Evolutionary conservation across 2,888 invertebrate species (phyloP).

Genomic region (Coecobrya sp.): DNA sequence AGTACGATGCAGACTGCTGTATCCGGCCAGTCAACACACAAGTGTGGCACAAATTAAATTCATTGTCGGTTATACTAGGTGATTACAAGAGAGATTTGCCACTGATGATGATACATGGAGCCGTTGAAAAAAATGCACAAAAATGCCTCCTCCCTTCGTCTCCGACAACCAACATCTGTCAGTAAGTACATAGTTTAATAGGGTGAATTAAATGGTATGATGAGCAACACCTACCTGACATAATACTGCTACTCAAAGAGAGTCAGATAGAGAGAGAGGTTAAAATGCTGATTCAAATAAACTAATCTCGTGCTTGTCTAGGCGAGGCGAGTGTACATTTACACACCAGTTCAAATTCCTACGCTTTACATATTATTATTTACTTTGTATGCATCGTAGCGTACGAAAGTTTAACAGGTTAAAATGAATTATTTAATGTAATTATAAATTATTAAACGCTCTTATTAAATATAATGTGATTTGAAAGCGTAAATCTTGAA

Average conservation of each 20-base stretch:
- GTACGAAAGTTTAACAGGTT: constrained; percentile 20
- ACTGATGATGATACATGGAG: constrained; percentile 2
- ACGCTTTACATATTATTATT: too few relatives aligned
- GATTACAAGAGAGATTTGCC: constrained; percentile 35
- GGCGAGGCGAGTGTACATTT: constrained; percentile 1
- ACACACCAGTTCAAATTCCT: constrained; percentile 11
- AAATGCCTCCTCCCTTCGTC: constrained; percentile 29
- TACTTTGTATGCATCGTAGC: constrained; percentile 42
- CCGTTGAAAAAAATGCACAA: constrained; percentile 7
- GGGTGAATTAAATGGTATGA: constrained; percentile 12
- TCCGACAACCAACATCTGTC: constrained; percentile 34
- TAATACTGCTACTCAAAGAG: background rate
- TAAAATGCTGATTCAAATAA: background rate
- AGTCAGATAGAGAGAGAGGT: background rate
- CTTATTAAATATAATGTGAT: constrained; percentile 24
- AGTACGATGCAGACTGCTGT: background rate
- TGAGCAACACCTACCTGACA: constrained; percentile 34
- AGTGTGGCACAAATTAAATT: constrained; percentile 49
- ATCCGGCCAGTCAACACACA: constrained; percentile 52
- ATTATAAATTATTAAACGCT: constrained; percentile 43
- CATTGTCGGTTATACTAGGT: constrained; percentile 32
- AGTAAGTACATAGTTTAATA: constrained; percentile 16
- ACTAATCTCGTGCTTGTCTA: background rate
- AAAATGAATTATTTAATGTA: constrained; percentile 44
- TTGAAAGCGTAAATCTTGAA: constrained; percentile 77